Evolutionary conservation across 2,888 invertebrate genomes (phyloP).

Genomic region (Octodonta nipae): DNA sequence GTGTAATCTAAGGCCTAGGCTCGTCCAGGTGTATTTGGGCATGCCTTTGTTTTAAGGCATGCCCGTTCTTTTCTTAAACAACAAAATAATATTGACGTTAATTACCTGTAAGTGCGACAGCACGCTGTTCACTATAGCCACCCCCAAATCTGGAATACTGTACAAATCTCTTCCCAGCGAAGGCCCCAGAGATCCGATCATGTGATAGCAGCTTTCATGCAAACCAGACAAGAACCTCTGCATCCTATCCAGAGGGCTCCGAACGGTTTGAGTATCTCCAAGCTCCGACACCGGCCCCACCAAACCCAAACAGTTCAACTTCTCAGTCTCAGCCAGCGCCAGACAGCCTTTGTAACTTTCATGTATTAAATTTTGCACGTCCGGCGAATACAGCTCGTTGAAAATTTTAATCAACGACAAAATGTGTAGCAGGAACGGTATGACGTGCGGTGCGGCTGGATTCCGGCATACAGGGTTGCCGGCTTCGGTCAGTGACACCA

Average conservation of each 20-base stretch:
- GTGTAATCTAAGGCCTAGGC: too few relatives aligned
- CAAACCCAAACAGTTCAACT: slow-evolving; percentile 59
- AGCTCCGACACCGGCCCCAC: slow-evolving; percentile 29
- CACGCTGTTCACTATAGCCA: slow-evolving; percentile 58
- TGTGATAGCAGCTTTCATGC: slow-evolving; percentile 70
- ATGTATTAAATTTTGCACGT: slow-evolving; percentile 48
- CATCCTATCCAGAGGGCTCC: slow-evolving; percentile 62
- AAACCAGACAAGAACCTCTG: slow-evolving; percentile 66
- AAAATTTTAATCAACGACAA: slow-evolving; percentile 65
- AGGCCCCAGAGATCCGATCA: slow-evolving; percentile 64
- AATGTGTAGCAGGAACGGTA: slow-evolving; percentile 67
- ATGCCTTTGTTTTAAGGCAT: too few relatives aligned
- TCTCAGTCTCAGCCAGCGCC: slow-evolving; percentile 61
- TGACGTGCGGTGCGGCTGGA: slow-evolving; percentile 72
- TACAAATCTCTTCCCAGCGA: slow-evolving; percentile 80
- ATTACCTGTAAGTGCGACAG: slow-evolving; percentile 51
- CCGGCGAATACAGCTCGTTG: slow-evolving; percentile 65
- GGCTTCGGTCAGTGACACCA: slow-evolving; percentile 58
- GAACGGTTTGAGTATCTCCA: slow-evolving; percentile 30
- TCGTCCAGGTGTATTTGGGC: too few relatives aligned
- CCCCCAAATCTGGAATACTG: slow-evolving; percentile 59
- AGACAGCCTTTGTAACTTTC: slow-evolving; percentile 56
- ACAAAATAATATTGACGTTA: too few relatives aligned
- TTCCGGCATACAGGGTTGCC: slow-evolving; percentile 74
- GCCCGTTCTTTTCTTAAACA: neutral